phyloP scores from a whole-genome alignment of 1,140 invertebrate genomes.

The Ips typographus region DNA sequence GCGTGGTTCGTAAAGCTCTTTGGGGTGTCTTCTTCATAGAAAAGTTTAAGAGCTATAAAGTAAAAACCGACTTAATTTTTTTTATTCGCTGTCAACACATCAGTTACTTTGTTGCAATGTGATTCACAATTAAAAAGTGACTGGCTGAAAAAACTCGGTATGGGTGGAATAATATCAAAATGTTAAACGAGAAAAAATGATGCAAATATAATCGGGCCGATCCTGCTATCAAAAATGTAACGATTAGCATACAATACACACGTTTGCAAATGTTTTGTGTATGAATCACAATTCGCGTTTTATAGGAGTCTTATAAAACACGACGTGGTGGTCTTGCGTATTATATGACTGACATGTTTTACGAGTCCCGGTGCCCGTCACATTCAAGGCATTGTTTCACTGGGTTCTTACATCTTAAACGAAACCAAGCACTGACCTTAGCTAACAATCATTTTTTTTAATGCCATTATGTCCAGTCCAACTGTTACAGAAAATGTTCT shows the following conservation, averaged over 20 bases:
- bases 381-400: too few species aligned
- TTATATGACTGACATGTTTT: neutral
- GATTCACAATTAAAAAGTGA: neutral
- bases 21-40: conserved; percentile 23
- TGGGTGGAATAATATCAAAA: too few species aligned
- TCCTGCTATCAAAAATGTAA: conserved; percentile 22
- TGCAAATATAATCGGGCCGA: conserved; percentile 3
- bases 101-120: conserved; percentile 3
- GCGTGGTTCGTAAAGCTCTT: neutral
- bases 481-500: too few species aligned
- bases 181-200: too few species aligned
- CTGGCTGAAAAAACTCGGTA: too few species aligned
- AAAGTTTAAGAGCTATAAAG: conserved; percentile 16
- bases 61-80: neutral
- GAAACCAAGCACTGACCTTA: too few species aligned
- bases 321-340: too few species aligned
- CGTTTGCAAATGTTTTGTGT: conserved; percentile 13
- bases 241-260: conserved; percentile 30
- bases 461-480: too few species aligned
- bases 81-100: neutral
- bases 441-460: too few species aligned
- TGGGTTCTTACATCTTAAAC: too few species aligned
- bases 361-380: too few species aligned
- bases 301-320: neutral
- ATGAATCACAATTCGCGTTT: conserved; percentile 29